phyloP scores from a whole-genome alignment of 2,888 invertebrate species.

The Pharmacophagus antenor region DNA sequence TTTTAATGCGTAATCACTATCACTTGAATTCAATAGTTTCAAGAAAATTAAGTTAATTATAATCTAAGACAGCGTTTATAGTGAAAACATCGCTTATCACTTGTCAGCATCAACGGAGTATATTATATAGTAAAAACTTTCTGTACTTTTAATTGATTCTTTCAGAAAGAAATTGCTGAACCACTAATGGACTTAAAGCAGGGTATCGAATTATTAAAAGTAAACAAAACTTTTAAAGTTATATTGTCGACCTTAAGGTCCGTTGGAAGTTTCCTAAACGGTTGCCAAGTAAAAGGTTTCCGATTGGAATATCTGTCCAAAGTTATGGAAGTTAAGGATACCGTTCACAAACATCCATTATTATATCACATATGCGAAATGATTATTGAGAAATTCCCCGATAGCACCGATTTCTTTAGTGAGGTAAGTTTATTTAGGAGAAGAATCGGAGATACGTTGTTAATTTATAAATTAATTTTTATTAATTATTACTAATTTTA shows the following conservation, averaged over 20 bases:
- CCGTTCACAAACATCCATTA: conserved; percentile 98
- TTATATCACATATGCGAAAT: conserved; percentile 98
- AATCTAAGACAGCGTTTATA: too few species aligned
- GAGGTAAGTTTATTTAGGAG: conserved; percentile 86
- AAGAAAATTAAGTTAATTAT: too few species aligned
- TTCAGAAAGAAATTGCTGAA: conserved; percentile 98
- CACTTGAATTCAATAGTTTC: too few species aligned
- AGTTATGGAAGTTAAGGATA: conserved; percentile 99
- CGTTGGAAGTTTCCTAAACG: conserved; percentile 98
- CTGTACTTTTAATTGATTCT: too few species aligned
- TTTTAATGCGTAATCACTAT: neutral
- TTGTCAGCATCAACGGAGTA: too few species aligned
- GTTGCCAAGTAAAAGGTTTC: conserved; percentile 95
- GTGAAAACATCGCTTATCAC: too few species aligned
- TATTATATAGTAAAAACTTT: neutral
- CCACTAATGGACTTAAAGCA: conserved; percentile 99
- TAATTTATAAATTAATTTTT: too few species aligned
- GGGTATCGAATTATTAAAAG: conserved; percentile 94
- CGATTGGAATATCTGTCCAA: conserved; percentile 98
- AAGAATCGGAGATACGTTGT: too few species aligned
- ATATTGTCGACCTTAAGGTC: conserved; percentile 96
- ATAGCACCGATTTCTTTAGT: conserved; percentile 97
- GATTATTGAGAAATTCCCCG: conserved; percentile 97
- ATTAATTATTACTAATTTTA: too few species aligned
- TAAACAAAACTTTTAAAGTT: conserved; percentile 96